Evolutionary conservation across 1,140 invertebrate genomes (phyloP).

Genomic region (Drosophila obscura): DNA sequence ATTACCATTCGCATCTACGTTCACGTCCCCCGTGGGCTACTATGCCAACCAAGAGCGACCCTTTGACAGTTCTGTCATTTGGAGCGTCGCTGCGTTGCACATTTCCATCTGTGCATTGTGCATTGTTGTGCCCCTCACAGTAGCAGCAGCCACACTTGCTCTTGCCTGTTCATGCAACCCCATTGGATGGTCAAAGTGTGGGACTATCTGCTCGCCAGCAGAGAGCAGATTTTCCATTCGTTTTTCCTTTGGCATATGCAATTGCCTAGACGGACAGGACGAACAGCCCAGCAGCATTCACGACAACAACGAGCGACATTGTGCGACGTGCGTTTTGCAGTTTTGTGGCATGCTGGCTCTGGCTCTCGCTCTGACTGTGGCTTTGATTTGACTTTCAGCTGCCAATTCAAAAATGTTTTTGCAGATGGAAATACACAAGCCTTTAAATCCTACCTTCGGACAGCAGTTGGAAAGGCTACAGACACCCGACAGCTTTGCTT

Average conservation of each 20-base stretch:
- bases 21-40: no score
- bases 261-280: slow-evolving; percentile 24
- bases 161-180: neutral
- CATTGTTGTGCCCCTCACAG: slow-evolving; percentile 48
- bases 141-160: slow-evolving; percentile 4
- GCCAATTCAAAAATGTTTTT: slow-evolving; percentile 49
- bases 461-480: slow-evolving; percentile 18
- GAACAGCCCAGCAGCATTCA: slow-evolving; percentile 2
- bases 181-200: slow-evolving; percentile 20
- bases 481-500: neutral
- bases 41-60: slow-evolving; percentile 49
- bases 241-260: slow-evolving; percentile 39
- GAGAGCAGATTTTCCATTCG: slow-evolving; percentile 9
- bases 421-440: slow-evolving; percentile 14
- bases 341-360: slow-evolving; percentile 14
- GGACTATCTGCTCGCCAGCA: slow-evolving; percentile 36
- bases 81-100: slow-evolving; percentile 52
- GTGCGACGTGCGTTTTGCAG: slow-evolving; percentile 55
- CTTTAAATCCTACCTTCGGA: slow-evolving; percentile 33
- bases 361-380: slow-evolving; percentile 33
- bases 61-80: slow-evolving; percentile 76
- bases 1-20: slow-evolving; percentile 11
- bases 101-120: slow-evolving; percentile 63
- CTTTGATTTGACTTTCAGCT: slow-evolving; percentile 72
- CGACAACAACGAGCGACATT: slow-evolving; percentile 34